Evolutionary conservation across 1,140 invertebrate species (phyloP), one percentile per base, ranked within the genome.

Genomic region (Lepidotrigona ventralis): DNA sequence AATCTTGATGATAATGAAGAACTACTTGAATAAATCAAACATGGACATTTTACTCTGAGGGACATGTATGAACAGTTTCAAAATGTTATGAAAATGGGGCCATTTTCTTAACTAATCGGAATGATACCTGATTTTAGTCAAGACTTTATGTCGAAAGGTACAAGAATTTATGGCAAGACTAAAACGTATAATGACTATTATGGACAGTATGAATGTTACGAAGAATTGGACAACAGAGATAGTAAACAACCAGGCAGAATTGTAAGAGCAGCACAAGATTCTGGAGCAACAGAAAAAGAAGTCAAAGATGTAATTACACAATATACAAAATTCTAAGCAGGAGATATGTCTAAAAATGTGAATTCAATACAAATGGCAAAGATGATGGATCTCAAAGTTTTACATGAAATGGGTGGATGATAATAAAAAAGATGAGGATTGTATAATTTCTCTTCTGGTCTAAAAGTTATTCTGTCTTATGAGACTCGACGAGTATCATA

Each of bases 31-130:
- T 99, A 99, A 96, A 97, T 99, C 23, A 99, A 99, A 94, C 99
- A 99, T 93, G 99, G 99, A 71, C 98, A 99, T 94, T 99, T 99
- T 91, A 99, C 99, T 33, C 95, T 99, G 72, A 95, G 99, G 86
- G 99, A 99, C 92, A 99, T 99, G 99, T 99, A 99, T 93, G 99
- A 99, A 95, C 99, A 99, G 94, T 99, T 99, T 93, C 99, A 99
- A 93, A 99, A 99, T 94, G 99, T 99, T 74, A 99, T 99, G 99
- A 99, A 99, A 95, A 99, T 99, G 99, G 99, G 99, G 68, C 99
- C 99, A 17, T 99, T 99, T 94, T 98, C 98, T 91, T 99, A 99
- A 95, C 99, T 99, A 89, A 99, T 99, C 98, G 98, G 98, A 70
- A 99, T 99, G 98, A 99, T 99, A 90, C 99, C 99, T 81, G 99